These are phyloP conservation scores for Deilephila porcellus DNA, from an alignment of 2,888 invertebrate species.

Conservation along the genomic window DNA sequence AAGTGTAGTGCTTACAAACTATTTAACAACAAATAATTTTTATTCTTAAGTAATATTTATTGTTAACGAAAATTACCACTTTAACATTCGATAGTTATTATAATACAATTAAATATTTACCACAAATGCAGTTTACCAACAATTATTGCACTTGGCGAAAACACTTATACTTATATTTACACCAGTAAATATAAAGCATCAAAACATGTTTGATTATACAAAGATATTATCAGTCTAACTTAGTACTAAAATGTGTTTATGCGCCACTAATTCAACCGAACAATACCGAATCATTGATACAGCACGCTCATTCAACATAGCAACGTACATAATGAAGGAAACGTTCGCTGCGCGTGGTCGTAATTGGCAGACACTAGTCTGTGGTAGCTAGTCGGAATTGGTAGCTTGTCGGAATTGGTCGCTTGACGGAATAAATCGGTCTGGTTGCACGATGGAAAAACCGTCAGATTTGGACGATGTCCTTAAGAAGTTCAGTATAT, in stretches of 20 bases:
- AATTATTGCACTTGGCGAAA: no score
- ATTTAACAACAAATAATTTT: no score
- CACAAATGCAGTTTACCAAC: no score
- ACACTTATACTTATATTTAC: no score
- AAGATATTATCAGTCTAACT: no score
- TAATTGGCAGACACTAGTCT: neutral
- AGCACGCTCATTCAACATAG: neutral
- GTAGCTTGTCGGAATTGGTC: slow-evolving; percentile 12
- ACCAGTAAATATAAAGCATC: no score
- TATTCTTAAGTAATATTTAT: no score
- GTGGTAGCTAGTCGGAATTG: neutral
- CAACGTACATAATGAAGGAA: neutral
- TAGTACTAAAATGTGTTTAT: neutral
- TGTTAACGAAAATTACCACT: no score
- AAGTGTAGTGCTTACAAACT: no score
- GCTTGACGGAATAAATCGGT: neutral
- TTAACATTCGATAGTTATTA: no score
- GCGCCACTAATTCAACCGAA: neutral
- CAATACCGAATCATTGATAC: neutral
- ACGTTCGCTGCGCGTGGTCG: neutral
- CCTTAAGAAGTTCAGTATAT: slow-evolving; percentile 50
- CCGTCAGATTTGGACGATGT: slow-evolving; percentile 53
- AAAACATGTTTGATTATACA: no score
- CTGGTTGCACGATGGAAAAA: neutral
- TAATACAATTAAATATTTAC: no score